Percentiles rank a stretch among this genome's conserved stretches.
phyloP scores from a whole-genome alignment of 1,140 invertebrate genomes.

The Sinella curviseta region DNA sequence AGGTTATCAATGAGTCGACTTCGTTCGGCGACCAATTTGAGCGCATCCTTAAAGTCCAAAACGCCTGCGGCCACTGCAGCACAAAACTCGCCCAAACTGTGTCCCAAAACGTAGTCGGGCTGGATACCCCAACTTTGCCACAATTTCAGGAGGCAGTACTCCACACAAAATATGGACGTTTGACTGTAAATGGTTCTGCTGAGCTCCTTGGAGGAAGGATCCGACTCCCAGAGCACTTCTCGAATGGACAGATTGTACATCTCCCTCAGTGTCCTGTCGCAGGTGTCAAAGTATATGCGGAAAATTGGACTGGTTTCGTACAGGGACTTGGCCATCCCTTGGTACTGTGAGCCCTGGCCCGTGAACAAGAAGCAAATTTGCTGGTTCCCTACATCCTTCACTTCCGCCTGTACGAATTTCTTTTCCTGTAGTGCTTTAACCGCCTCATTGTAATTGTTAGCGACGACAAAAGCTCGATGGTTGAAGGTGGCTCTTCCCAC shows the following conservation, averaged over 20 bases:
- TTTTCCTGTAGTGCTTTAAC: too few species aligned
- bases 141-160: constrained; percentile 7
- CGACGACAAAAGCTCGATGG: neutral
- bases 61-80: too few species aligned
- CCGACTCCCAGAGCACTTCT: neutral
- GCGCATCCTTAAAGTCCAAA: too few species aligned
- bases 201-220: neutral
- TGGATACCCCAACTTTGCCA: too few species aligned
- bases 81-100: too few species aligned
- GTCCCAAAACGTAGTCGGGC: too few species aligned
- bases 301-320: neutral
- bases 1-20: neutral
- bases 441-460: neutral
- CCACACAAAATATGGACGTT: too few species aligned
- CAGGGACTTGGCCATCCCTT: neutral
- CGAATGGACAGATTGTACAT: neutral
- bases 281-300: neutral
- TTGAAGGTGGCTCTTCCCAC: neutral
- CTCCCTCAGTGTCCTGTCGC: neutral
- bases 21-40: neutral
- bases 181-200: too few species aligned
- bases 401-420: neutral
- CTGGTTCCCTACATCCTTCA: neutral
- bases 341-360: too few species aligned
- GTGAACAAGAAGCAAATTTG: neutral